Conservation (phyloP, 1,140 invertebrate species). For the Megalonaias nervosa region DNA sequence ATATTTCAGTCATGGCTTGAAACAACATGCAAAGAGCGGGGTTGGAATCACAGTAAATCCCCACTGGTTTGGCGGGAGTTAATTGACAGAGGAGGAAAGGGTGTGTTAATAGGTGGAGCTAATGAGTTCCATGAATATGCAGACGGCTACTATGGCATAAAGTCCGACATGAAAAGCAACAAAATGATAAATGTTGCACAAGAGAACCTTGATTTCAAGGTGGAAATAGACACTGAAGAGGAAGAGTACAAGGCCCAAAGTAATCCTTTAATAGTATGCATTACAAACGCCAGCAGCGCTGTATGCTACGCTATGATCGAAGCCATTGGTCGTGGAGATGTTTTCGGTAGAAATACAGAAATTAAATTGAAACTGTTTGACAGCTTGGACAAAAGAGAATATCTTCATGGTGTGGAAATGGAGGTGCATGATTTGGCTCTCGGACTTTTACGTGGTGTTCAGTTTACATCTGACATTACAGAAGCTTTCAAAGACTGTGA, state of each 20-base stretch:
- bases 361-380: constrained; percentile 59
- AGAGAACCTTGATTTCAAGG: constrained; percentile 65
- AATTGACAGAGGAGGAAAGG: constrained; percentile 70
- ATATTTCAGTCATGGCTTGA: constrained; percentile 64
- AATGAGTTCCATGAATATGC: constrained; percentile 72
- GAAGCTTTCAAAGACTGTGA: constrained; percentile 65
- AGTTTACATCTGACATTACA: constrained; percentile 48
- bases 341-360: constrained; percentile 59
- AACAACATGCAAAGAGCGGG: constrained; percentile 57
- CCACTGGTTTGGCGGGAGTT: constrained; percentile 72
- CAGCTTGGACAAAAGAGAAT: constrained; percentile 39
- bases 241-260: constrained; percentile 44
- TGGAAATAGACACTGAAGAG: constrained; percentile 61
- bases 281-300: constrained; percentile 61
- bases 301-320: constrained; percentile 59
- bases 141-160: constrained; percentile 67
- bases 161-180: constrained; percentile 61
- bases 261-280: constrained; percentile 64
- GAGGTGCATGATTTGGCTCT: constrained; percentile 64
- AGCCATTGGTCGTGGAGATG: constrained; percentile 57
- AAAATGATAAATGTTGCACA: constrained; percentile 64
- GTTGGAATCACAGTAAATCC: constrained; percentile 66
- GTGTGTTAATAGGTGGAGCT: constrained; percentile 70
- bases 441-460: constrained; percentile 53
- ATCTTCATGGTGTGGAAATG: constrained; percentile 59